phyloP scores from a whole-genome alignment of 1,140 invertebrate genomes.

The Eumaeus atala region DNA sequence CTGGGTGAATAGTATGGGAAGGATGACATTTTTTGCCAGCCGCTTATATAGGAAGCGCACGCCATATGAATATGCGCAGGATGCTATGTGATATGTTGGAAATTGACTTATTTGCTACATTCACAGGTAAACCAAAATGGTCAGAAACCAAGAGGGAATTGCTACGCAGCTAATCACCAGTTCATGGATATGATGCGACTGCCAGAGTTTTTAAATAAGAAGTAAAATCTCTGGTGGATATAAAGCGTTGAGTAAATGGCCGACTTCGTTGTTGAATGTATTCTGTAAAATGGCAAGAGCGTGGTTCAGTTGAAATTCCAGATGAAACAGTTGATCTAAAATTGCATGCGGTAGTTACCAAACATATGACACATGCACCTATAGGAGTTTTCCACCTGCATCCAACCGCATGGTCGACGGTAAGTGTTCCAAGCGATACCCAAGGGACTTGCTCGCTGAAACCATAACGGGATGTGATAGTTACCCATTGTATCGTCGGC shows the following conservation, averaged over 20 bases:
- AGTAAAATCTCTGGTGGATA: constrained; percentile 33
- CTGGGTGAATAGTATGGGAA: constrained; percentile 29
- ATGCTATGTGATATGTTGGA: constrained; percentile 58
- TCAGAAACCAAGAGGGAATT: constrained; percentile 45
- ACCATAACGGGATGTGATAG: constrained; percentile 36
- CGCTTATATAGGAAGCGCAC: constrained; percentile 43
- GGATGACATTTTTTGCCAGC: constrained; percentile 43
- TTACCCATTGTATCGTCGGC: constrained; percentile 19
- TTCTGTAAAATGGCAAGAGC: constrained; percentile 68
- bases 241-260: constrained; percentile 51
- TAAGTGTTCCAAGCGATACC: constrained; percentile 25
- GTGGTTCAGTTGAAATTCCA: constrained; percentile 72
- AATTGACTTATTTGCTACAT: constrained; percentile 42
- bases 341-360: constrained; percentile 53
- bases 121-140: constrained; percentile 72
- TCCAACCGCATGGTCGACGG: constrained; percentile 29
- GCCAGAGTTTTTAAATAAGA: constrained; percentile 30
- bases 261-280: constrained; percentile 56
- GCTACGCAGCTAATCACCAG: constrained; percentile 39
- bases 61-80: constrained; percentile 57
- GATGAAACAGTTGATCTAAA: constrained; percentile 50
- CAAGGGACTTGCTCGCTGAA: constrained; percentile 17
- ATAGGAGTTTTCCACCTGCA: constrained; percentile 37
- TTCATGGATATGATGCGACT: constrained; percentile 48
- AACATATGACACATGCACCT: constrained; percentile 69